Percentiles rank a stretch among this genome's conserved stretches.
Evolutionary conservation across 2,888 invertebrate genomes (phyloP).

Genomic region (Gisinianus flammeolus): DNA sequence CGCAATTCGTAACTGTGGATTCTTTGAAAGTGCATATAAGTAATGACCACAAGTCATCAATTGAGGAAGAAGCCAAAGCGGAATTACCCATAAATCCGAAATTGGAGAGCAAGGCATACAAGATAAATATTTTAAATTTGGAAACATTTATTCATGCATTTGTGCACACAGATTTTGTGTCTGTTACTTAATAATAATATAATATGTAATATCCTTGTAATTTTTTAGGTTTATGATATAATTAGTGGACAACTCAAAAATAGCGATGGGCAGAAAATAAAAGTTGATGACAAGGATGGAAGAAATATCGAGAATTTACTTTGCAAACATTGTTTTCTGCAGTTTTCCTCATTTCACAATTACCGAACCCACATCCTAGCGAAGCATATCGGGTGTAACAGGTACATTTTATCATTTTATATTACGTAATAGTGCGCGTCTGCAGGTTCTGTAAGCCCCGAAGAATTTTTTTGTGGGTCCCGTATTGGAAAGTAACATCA

Average conservation of each 20-base stretch:
- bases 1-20: conserved; percentile 51
- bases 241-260: conserved; percentile 22
- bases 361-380: conserved; percentile 50
- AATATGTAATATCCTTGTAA: not conserved
- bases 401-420: conserved; percentile 37
- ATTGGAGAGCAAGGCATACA: conserved; percentile 51
- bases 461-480: no score
- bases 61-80: conserved; percentile 39
- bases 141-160: conserved; percentile 7
- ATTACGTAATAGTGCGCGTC: not conserved
- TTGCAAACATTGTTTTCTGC: conserved; percentile 48
- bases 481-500: no score
- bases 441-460: no score
- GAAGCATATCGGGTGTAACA: conserved; percentile 45
- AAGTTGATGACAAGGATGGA: conserved; percentile 35
- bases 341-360: conserved; percentile 44
- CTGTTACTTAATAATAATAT: not conserved
- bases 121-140: not conserved
- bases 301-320: conserved; percentile 34
- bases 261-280: not conserved
- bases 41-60: conserved; percentile 47
- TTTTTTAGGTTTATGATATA: conserved; percentile 45
- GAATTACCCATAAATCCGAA: conserved; percentile 44
- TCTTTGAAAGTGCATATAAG: conserved; percentile 55
- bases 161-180: conserved; percentile 10